A percentile compares a stretch with the other conserved stretches of the same genome.
Conservation (phyloP, 1,140 invertebrate genomes). For the Uloborus diversus region DNA sequence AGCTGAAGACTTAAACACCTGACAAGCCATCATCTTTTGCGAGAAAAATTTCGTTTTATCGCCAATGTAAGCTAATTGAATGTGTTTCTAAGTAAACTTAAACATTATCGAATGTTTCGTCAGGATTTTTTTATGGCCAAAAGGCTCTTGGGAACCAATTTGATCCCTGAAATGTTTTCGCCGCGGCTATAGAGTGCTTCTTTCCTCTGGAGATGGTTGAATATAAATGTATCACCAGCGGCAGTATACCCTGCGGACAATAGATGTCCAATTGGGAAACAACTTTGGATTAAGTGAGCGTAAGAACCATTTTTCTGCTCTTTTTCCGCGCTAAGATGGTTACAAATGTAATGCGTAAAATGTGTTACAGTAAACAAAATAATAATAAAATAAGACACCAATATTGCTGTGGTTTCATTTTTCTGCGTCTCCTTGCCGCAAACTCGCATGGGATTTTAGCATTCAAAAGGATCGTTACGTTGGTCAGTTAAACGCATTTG, state of each 20-base stretch:
- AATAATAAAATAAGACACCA: not conserved
- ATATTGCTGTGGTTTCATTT: slow-evolving; percentile 23
- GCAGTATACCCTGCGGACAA: not conserved
- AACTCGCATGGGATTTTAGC: too few species aligned
- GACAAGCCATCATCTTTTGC: too few species aligned
- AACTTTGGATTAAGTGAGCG: slow-evolving; percentile 21
- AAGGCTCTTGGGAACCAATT: slow-evolving; percentile 7
- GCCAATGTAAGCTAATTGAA: too few species aligned
- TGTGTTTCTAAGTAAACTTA: too few species aligned
- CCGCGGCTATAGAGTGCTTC: slow-evolving; percentile 10
- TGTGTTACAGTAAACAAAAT: not conserved
- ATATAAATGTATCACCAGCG: slow-evolving; percentile 24
- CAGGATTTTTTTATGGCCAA: too few species aligned
- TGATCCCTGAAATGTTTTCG: slow-evolving; percentile 25
- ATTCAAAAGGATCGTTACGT: too few species aligned
- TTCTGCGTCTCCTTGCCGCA: too few species aligned
- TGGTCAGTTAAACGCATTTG: too few species aligned
- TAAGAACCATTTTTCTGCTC: slow-evolving; percentile 23
- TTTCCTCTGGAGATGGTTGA: not conserved
- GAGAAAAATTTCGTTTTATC: too few species aligned
- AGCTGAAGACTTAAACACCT: too few species aligned
- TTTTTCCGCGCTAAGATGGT: slow-evolving; percentile 8
- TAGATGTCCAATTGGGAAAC: not conserved
- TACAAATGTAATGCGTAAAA: slow-evolving; percentile 21
- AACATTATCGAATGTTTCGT: too few species aligned